These are phyloP conservation scores for Conger conger DNA, from an alignment of 2,113 vertebrate species.

Conservation along the genomic window DNA sequence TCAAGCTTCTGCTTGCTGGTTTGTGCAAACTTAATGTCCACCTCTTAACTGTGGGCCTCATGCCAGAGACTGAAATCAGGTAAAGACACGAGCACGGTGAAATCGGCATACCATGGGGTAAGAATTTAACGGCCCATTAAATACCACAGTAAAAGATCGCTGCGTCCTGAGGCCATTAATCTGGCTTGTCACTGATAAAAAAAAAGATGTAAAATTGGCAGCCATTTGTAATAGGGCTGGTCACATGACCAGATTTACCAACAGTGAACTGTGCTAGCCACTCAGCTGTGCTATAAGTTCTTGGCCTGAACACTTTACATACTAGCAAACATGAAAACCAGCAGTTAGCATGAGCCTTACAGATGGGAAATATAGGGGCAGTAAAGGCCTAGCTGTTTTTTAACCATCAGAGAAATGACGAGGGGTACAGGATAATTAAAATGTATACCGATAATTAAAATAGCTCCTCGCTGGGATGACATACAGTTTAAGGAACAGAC, in stretches of 20 bases:
- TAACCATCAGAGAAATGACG: too few relatives aligned
- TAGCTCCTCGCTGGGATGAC: conserved; percentile 25
- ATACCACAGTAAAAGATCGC: conserved; percentile 19
- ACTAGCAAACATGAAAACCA: background rate
- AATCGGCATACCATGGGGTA: conserved; percentile 7
- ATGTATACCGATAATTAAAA: too few relatives aligned
- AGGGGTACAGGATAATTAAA: too few relatives aligned
- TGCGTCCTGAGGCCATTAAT: conserved; percentile 3
- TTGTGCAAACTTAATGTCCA: background rate
- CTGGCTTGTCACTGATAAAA: background rate
- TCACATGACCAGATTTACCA: conserved; percentile 7
- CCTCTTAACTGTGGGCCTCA: background rate
- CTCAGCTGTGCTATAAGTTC: background rate
- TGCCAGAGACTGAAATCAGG: conserved; percentile 1
- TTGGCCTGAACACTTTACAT: background rate
- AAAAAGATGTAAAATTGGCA: background rate
- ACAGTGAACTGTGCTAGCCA: background rate
- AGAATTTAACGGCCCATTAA: conserved; percentile 34
- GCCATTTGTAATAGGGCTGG: background rate
- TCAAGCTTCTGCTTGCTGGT: background rate
- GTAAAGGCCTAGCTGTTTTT: background rate
- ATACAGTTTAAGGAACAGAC: conserved; percentile 23
- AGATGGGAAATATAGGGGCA: background rate
- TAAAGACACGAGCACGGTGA: conserved; percentile 3
- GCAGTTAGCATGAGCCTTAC: background rate